phyloP scores from a whole-genome alignment of 2,113 vertebrate species.

The Scomber japonicus region DNA sequence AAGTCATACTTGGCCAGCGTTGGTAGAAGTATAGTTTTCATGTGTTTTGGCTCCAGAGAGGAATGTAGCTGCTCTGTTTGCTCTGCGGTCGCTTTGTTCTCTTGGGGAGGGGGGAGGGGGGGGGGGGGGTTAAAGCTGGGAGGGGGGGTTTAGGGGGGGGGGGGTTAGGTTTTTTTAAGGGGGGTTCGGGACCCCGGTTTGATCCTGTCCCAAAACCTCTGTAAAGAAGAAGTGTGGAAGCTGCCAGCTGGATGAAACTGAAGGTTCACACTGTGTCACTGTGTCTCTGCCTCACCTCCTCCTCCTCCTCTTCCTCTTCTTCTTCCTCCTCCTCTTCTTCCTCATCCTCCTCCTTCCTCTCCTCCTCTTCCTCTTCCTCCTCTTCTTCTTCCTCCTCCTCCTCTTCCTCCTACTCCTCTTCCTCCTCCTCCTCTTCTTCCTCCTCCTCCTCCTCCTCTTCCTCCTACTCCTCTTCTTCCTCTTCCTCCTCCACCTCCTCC shows the following conservation, averaged over 20 bases:
- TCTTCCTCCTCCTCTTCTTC: too few relatives aligned
- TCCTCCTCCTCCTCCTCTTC: too few relatives aligned
- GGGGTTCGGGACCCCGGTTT: slow-evolving; percentile 5
- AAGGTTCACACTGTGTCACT: slow-evolving; percentile 71
- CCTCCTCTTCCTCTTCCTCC: too few relatives aligned
- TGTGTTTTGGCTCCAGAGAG: slow-evolving; percentile 50
- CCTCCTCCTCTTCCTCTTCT: neutral
- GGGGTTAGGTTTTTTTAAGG: slow-evolving; percentile 23
- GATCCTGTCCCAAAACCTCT: slow-evolving; percentile 39
- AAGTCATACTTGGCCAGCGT: neutral
- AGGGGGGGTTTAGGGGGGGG: too few relatives aligned
- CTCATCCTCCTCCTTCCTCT: too few relatives aligned
- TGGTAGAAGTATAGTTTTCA: slow-evolving; percentile 56
- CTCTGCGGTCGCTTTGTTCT: slow-evolving; percentile 62
- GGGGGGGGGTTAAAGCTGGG: too few relatives aligned
- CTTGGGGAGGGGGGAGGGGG: neutral
- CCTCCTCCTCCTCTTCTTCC: too few relatives aligned
- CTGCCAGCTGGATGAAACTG: slow-evolving; percentile 69
- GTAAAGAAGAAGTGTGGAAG: slow-evolving; percentile 23
- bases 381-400: too few relatives aligned
- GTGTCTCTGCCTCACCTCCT: slow-evolving; percentile 73
- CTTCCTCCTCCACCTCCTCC: too few relatives aligned
- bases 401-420: too few relatives aligned
- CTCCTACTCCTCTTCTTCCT: too few relatives aligned
- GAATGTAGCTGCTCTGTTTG: slow-evolving; percentile 51